Evolutionary conservation across 2,797 vertebrate genomes (phyloP), one percentile per base, ranked within the genome.

Genomic region (Sebastes oblongus): DNA sequence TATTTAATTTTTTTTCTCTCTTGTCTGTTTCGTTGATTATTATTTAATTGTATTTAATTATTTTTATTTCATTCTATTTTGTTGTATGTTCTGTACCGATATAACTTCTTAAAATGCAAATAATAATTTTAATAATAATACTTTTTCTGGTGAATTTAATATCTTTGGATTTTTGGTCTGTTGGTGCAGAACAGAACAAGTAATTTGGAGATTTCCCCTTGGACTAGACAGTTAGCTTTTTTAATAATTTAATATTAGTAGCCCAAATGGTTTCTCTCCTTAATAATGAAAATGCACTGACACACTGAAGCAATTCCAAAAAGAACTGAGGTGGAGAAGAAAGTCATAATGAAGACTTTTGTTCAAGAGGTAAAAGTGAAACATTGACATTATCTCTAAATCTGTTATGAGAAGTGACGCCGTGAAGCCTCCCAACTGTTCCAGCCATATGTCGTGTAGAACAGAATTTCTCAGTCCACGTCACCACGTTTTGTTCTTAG

Each of bases 391-490:
- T 29, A 59, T 64, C 66, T 65, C 5, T 27, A 13, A 73, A 71
- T 69, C 56, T 76, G 77, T 61, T 72, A 6, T 36, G 56, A 69
- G 46, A 67, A 60, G 72, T 55, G 73, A 66, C 72, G 70, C 77
- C 74, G 55, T 11, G 61, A 52, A 25, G 69, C 61, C 74, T 61
- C 62, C 81, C 68, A 32, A 74, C 82, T 75, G 80, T 39, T 66
- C 2, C 0, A 30, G 79, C 83, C 86, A 82, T 88, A 82, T 88
- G 90, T 61, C 75, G 88, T 74, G 85, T 75, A 29, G 69, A 74
- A 52, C 52, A 77, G 16, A 83, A 66, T 30, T 71, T 74, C 81
- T 77, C 86, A 14, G 24, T 75, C 56, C 64, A 58, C 32, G 13
- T 42, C 11, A 54, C 55, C 36, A 10, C 32, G 42, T 81, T 86